These are phyloP conservation scores for Morus bassanus DNA, from an alignment of 2,797 vertebrate species.

Conservation along the genomic window DNA sequence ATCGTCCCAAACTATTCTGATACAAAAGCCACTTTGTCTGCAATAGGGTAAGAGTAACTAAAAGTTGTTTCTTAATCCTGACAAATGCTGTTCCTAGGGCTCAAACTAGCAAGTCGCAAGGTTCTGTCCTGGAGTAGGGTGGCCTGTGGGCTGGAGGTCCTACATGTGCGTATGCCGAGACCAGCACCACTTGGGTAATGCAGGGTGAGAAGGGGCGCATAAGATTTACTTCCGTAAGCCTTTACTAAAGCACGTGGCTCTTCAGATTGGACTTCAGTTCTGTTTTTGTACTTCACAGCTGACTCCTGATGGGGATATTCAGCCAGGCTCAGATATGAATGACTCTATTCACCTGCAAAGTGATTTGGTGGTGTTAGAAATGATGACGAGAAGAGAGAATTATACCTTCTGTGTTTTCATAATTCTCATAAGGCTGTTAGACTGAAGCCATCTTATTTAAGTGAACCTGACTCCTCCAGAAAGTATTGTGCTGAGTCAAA, in stretches of 20 bases:
- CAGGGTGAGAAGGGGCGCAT: neutral
- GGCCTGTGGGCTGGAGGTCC: neutral
- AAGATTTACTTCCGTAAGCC: neutral
- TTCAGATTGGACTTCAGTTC: neutral
- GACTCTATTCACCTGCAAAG: neutral
- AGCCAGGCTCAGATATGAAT: neutral
- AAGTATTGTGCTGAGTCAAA: neutral
- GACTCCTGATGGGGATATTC: neutral
- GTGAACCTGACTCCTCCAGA: neutral
- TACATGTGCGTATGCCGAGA: fast-evolving
- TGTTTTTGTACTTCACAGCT: neutral
- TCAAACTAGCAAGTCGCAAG: neutral
- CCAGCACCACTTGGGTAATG: neutral
- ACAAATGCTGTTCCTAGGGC: neutral
- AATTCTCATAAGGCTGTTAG: neutral
- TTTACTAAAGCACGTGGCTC: neutral
- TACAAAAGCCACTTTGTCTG: neutral
- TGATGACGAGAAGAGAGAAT: neutral
- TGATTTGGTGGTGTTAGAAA: neutral
- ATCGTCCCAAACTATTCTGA: neutral
- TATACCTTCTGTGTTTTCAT: neutral
- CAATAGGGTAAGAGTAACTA: neutral
- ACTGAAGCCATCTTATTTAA: neutral
- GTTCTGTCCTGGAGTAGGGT: neutral
- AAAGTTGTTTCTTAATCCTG: neutral